These are phyloP conservation scores for Mastomys coucha DNA, from an alignment of 2,113 vertebrate genomes.

Conservation along the genomic window DNA sequence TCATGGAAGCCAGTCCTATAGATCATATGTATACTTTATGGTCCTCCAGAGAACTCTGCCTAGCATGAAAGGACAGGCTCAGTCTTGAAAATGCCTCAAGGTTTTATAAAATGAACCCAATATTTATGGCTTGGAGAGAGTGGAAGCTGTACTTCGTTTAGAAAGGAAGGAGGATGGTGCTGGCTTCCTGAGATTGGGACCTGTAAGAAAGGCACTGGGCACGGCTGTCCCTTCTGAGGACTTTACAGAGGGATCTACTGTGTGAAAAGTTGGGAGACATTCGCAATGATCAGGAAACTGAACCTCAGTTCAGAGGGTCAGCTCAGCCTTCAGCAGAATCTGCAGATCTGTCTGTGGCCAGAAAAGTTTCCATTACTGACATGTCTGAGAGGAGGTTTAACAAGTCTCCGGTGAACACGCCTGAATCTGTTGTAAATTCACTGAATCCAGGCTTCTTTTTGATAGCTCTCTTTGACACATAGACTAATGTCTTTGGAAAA, in stretches of 20 bases:
- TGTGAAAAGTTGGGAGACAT: neutral
- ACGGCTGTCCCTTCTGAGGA: neutral
- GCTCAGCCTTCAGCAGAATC: neutral
- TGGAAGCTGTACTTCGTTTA: neutral
- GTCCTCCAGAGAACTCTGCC: neutral
- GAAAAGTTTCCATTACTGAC: neutral
- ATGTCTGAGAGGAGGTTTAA: neutral
- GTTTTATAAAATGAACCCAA: neutral
- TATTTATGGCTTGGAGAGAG: neutral
- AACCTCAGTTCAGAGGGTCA: neutral
- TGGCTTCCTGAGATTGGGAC: neutral
- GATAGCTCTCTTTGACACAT: neutral
- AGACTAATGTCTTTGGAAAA: constrained; percentile 27
- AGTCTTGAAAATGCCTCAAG: neutral
- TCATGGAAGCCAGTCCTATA: neutral
- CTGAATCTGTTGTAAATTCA: neutral
- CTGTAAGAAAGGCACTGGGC: neutral
- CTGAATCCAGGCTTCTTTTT: neutral
- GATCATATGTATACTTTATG: neutral
- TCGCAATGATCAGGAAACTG: neutral
- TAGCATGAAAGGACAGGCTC: neutral
- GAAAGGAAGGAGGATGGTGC: neutral
- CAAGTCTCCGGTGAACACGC: neutral
- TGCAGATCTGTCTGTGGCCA: neutral
- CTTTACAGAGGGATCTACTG: neutral